These are phyloP conservation scores for Ptychobarbus kaznakovi DNA, from an alignment of 2,797 vertebrate species.

Conservation along the genomic window DNA sequence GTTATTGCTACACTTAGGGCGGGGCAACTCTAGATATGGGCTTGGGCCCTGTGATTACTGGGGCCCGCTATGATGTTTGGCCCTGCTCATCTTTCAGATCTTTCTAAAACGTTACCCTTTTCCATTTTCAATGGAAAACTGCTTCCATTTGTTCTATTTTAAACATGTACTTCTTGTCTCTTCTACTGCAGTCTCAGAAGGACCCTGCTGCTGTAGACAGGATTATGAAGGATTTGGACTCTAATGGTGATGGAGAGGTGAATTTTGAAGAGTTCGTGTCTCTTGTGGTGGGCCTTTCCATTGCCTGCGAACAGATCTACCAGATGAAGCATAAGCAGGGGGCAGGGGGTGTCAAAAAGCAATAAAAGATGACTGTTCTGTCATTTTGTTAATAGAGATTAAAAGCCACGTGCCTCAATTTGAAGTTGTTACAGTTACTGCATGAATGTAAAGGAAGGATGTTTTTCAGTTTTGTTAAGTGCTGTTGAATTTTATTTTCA, in stretches of 20 bases:
- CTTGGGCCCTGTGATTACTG: neutral
- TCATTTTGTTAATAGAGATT: conserved; percentile 25
- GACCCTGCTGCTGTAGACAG: conserved; percentile 66
- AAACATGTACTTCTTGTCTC: too few species aligned
- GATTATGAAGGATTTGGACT: conserved; percentile 85
- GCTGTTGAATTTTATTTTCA: neutral
- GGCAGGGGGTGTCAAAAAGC: conserved; percentile 56
- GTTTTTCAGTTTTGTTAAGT: conserved; percentile 2
- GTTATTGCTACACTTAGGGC: neutral
- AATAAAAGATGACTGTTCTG: conserved; percentile 4
- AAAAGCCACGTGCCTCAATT: neutral
- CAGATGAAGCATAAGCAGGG: neutral
- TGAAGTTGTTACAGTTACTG: neutral
- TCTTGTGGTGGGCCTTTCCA: conserved; percentile 73
- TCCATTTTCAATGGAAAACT: neutral
- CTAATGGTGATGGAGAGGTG: conserved; percentile 78
- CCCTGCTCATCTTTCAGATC: neutral
- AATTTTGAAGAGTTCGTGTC: conserved; percentile 85
- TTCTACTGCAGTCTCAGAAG: conserved; percentile 69
- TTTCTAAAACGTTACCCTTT: neutral
- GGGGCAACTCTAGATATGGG: neutral
- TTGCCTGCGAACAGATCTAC: conserved; percentile 73
- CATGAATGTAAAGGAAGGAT: neutral
- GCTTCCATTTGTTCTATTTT: neutral
- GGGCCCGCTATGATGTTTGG: neutral